phyloP scores from a whole-genome alignment of 2,113 vertebrate species.

The Campylorhamphus procurvoides region DNA sequence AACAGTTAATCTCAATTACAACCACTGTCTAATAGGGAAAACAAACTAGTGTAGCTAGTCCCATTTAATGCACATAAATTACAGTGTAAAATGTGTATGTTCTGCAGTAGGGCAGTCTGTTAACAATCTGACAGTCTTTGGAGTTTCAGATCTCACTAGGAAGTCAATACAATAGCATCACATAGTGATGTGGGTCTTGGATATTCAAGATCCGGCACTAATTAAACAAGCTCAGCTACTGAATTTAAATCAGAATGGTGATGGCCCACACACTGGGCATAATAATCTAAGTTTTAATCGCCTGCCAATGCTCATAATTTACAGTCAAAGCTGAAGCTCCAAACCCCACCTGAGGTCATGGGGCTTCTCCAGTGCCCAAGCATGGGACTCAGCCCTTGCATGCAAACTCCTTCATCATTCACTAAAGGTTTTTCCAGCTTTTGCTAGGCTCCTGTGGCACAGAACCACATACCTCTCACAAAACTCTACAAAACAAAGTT shows the following conservation, averaged over 20 bases:
- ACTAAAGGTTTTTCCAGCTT: neutral
- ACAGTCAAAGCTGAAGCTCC: neutral
- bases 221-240: neutral
- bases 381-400: fast-evolving
- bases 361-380: neutral
- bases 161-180: neutral
- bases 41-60: neutral
- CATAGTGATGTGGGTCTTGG: neutral
- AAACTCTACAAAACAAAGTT: neutral
- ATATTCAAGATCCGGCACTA: neutral
- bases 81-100: neutral
- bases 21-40: neutral
- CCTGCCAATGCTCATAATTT: neutral
- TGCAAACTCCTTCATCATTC: neutral
- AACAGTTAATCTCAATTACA: neutral
- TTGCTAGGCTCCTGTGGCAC: neutral
- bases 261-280: neutral
- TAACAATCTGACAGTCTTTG: neutral
- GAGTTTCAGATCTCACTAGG: neutral
- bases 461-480: neutral
- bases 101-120: neutral
- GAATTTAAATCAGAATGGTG: neutral
- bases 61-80: neutral
- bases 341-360: fast-evolving
- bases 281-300: neutral